A percentile compares a stretch with the other conserved stretches of the same genome.
Evolutionary conservation across 2,113 vertebrate species (phyloP).

Genomic region (Motacilla tschutschensis): DNA sequence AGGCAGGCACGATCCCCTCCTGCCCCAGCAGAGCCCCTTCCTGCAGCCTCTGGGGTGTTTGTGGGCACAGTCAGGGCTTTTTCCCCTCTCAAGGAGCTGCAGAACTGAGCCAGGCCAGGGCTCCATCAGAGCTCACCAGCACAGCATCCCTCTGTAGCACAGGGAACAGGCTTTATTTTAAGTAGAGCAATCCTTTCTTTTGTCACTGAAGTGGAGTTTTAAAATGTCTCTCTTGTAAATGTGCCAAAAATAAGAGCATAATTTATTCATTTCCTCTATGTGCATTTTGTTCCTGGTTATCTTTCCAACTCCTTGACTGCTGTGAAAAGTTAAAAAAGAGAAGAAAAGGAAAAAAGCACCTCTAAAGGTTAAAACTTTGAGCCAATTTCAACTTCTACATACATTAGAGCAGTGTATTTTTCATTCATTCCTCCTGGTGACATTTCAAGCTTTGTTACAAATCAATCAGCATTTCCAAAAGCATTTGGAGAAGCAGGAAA

Average conservation of each 20-base stretch:
- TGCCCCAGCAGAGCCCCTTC: not conserved
- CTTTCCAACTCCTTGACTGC: not conserved
- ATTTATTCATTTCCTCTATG: not conserved
- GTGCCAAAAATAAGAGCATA: slow-evolving; percentile 17
- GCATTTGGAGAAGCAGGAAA: slow-evolving; percentile 24
- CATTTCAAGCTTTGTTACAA: slow-evolving; percentile 54
- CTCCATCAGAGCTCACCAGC: accelerated
- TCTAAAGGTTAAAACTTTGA: slow-evolving; percentile 52
- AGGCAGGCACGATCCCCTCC: not conserved
- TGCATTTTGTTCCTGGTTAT: not conserved
- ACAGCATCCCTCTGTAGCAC: not conserved
- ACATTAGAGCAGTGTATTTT: not conserved
- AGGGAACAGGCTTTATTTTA: not conserved
- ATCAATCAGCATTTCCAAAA: slow-evolving; percentile 56
- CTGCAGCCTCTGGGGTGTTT: not conserved
- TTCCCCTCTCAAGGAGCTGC: not conserved
- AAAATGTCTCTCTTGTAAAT: not conserved
- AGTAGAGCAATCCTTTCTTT: not conserved
- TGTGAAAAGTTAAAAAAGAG: not conserved
- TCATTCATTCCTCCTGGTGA: slow-evolving; percentile 37
- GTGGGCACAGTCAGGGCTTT: accelerated
- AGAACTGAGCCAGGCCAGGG: not conserved
- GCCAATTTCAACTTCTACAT: slow-evolving; percentile 6
- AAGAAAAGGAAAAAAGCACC: not conserved
- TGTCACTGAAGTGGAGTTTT: not conserved